Percentiles rank a stretch among this genome's conserved stretches.
Evolutionary conservation across 2,113 vertebrate species (phyloP).

Genomic region (Isichthys henryi): DNA sequence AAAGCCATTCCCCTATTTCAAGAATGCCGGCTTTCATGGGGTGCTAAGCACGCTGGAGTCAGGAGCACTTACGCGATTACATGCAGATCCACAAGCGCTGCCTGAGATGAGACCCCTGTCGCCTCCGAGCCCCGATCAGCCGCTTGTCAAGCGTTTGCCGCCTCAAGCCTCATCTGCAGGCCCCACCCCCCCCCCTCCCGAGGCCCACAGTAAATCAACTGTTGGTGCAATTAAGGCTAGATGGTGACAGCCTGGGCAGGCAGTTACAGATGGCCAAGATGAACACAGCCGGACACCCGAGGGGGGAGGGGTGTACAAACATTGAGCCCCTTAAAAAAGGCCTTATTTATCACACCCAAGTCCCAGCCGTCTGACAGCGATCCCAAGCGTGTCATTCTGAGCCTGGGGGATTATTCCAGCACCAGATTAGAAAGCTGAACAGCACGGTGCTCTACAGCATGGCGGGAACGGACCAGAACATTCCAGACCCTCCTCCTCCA

Average conservation of each 20-base stretch:
- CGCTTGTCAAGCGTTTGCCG: background rate
- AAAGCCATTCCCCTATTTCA: background rate
- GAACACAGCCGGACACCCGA: slow-evolving; percentile 26
- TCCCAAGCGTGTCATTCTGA: background rate
- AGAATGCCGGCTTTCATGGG: too few relatives aligned
- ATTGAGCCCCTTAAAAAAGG: background rate
- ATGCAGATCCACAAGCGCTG: background rate
- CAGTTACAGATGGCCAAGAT: slow-evolving; percentile 40
- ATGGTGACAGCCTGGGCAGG: slow-evolving; percentile 31
- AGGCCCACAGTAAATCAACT: slow-evolving; percentile 17
- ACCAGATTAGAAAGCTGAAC: background rate
- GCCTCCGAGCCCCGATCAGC: background rate
- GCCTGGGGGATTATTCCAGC: background rate
- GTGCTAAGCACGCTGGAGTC: background rate
- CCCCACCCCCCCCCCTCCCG: background rate
- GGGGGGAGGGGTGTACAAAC: background rate
- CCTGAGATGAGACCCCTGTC: background rate
- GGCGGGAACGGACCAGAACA: background rate
- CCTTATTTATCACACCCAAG: background rate
- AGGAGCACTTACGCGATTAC: background rate
- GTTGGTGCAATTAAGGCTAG: slow-evolving; percentile 36
- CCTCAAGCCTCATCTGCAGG: background rate
- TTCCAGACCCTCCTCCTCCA: background rate
- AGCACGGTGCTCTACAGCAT: background rate
- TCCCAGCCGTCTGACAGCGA: background rate